Percentiles rank a stretch among this genome's conserved stretches.
phyloP scores from a whole-genome alignment of 2,113 vertebrate genomes.

The Crotalus viridis region DNA sequence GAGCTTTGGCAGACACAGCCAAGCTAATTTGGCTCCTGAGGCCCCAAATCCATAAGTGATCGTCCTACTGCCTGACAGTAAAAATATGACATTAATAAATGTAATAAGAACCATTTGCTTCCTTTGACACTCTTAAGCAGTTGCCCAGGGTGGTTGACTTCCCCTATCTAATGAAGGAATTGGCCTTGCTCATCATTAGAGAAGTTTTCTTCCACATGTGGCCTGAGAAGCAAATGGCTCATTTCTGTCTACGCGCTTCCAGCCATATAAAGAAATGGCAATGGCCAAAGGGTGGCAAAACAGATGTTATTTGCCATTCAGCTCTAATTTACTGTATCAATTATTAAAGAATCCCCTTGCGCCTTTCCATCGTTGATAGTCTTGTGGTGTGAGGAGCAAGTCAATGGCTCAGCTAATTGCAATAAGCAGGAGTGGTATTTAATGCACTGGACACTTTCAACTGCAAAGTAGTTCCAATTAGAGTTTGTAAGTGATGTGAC shows the following conservation, averaged over 20 bases:
- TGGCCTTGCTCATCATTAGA: conserved; percentile 27
- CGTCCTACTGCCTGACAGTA: background rate
- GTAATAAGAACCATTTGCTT: background rate
- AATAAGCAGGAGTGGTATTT: conserved; percentile 90
- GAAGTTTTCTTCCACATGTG: conserved; percentile 10
- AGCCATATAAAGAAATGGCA: conserved; percentile 35
- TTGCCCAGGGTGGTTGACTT: background rate
- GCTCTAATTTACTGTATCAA: conserved; percentile 78
- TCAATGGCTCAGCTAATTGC: conserved; percentile 91
- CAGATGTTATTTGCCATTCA: conserved; percentile 71
- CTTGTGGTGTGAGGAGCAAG: conserved; percentile 78
- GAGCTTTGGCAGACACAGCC: background rate
- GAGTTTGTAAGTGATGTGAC: conserved; percentile 85
- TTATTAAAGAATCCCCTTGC: conserved; percentile 76
- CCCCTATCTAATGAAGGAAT: background rate
- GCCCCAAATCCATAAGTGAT: background rate
- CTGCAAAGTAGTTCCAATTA: conserved; percentile 91
- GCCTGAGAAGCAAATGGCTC: conserved; percentile 24
- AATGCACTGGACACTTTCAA: conserved; percentile 83
- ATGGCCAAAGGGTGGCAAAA: conserved; percentile 62
- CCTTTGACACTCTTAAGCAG: background rate
- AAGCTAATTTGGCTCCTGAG: background rate
- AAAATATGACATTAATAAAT: background rate
- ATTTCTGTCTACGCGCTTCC: conserved; percentile 30
- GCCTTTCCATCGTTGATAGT: conserved; percentile 80